phyloP scores from a whole-genome alignment of 2,113 vertebrate species.

The Desmodus rotundus region DNA sequence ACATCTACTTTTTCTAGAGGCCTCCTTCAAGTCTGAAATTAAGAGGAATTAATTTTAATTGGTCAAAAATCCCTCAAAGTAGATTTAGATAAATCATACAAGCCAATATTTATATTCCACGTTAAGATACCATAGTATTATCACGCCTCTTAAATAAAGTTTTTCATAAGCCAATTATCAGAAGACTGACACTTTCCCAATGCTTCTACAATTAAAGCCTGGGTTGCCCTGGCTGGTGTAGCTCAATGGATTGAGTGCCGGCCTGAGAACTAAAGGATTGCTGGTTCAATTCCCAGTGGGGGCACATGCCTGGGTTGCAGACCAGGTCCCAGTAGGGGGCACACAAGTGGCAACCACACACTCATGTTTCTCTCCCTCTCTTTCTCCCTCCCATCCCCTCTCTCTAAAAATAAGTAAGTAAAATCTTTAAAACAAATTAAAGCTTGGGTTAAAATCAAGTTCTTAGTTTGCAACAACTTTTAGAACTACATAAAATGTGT shows the following conservation, averaged over 20 bases:
- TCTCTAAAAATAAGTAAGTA: neutral
- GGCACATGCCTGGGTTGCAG: too few relatives aligned
- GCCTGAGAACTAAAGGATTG: too few relatives aligned
- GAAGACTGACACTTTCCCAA: neutral
- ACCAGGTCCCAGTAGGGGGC: too few relatives aligned
- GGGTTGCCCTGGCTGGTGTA: neutral
- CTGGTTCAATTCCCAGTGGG: too few relatives aligned
- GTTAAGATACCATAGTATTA: neutral
- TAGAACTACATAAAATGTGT: neutral
- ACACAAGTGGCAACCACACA: too few relatives aligned
- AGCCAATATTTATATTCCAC: neutral
- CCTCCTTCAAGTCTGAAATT: slow-evolving; percentile 81
- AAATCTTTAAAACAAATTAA: neutral
- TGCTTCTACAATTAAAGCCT: neutral
- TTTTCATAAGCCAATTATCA: neutral
- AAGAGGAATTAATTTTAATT: slow-evolving; percentile 56
- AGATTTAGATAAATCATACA: neutral
- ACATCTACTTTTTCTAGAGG: slow-evolving; percentile 80
- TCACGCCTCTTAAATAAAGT: neutral
- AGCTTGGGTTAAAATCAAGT: neutral
- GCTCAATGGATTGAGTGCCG: too few relatives aligned
- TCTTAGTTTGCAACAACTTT: neutral
- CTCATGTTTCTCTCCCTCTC: too few relatives aligned
- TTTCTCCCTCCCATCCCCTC: too few relatives aligned
- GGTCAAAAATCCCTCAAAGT: neutral